These are phyloP conservation scores for Egretta garzetta DNA, from an alignment of 2,113 vertebrate species.

Conservation along the genomic window DNA sequence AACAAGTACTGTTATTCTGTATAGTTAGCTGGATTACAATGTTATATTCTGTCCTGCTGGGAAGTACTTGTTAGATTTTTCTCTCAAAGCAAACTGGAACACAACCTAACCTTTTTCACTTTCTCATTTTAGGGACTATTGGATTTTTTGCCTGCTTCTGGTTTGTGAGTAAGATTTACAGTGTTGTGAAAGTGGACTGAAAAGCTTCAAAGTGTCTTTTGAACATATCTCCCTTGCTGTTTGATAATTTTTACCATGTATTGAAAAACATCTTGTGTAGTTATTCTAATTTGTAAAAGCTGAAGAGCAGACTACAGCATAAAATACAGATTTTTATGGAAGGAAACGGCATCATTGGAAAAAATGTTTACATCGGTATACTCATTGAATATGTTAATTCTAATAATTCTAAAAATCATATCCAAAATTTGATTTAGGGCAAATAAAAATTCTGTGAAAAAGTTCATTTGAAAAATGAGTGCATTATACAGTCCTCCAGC, in stretches of 20 bases:
- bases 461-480: slow-evolving; percentile 12
- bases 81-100: not conserved
- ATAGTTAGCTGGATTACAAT: not conserved
- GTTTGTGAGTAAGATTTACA: slow-evolving; percentile 95
- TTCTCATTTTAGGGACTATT: slow-evolving; percentile 83
- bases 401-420: not conserved
- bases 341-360: not conserved
- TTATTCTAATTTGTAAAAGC: slow-evolving; percentile 29
- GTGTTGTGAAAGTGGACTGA: slow-evolving; percentile 92
- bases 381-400: not conserved
- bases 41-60: not conserved
- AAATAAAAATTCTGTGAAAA: not conserved
- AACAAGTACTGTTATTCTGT: not conserved
- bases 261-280: slow-evolving; percentile 35
- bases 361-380: slow-evolving; percentile 35
- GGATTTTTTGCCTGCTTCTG: slow-evolving; percentile 93
- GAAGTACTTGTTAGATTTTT: slow-evolving; percentile 12
- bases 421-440: slow-evolving; percentile 12
- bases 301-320: not conserved
- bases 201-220: slow-evolving; percentile 26
- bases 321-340: slow-evolving; percentile 20
- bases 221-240: slow-evolving; percentile 35
- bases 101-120: slow-evolving; percentile 46
- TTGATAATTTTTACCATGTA: slow-evolving; percentile 47
- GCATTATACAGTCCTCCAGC: not conserved